Evolutionary conservation across 2,888 invertebrate species (phyloP), one percentile per base, ranked within the genome.

Genomic region (Neelides folsomi): DNA sequence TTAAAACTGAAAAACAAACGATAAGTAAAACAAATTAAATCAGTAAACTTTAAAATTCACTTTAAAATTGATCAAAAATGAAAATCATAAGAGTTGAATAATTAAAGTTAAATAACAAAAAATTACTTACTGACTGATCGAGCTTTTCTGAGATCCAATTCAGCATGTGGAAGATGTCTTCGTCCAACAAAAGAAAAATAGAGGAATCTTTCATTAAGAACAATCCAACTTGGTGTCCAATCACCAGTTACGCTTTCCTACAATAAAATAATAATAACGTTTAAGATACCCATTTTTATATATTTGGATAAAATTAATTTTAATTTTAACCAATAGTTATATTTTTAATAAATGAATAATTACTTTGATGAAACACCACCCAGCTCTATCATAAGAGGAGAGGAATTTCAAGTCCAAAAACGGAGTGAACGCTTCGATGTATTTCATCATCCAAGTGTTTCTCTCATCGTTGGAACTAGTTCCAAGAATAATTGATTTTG

Each of bases 201-300:
- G 43, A 84, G 70, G 35, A 74, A 75, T 13, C 82, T 74, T 47
- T 83, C 78, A 51, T 79, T 77, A 35, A 88, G 72, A 66, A 87
- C 76, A 49, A 87, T 66, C 87, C 87, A 88, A 1, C 84, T 81
- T n/a, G 83, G 81, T 36, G 77, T 77, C 87, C 88, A 86, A 49
- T 59, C 54, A 41, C 58, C 55, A 8, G 60, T 62, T 7, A 62
- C 55, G 12, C 53, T 54, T 55, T 62, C 62, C 62, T 62, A 34
- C 1, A 53, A 45, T 46, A n/a, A n/a, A n/a, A n/a, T n/a, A n/a
- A n/a, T n/a, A n/a, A n/a, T n/a, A n/a, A n/a, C n/a, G n/a, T n/a
- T n/a, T n/a, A n/a, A n/a, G n/a, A n/a, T n/a, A n/a, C n/a, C n/a
- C n/a, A n/a, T n/a, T n/a, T n/a, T n/a, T n/a, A n/a, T n/a, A n/a